Base-by-base conservation (phyloP, 2,797 vertebrate species). In the Myotis findleyi region DNA sequence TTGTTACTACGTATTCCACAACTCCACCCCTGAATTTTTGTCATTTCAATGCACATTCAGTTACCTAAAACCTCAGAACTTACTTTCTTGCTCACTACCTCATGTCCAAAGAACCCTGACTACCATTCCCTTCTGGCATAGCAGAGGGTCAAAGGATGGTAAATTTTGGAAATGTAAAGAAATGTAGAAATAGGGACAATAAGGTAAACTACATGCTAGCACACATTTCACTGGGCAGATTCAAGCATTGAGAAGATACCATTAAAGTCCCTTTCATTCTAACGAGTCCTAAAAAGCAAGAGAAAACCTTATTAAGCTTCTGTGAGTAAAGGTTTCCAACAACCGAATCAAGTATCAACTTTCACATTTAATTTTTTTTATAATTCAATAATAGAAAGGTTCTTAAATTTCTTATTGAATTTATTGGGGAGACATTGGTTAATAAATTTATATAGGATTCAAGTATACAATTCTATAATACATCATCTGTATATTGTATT, bases 361-460 rank as follows among this genome's bases (percentile, higher is more conserved):
- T 93, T 80, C 68, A 84, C 80, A 84, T 71, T 75, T 59, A 57
- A 93, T 47, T 77, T 62, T 79, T 57, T 77, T 76, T 76, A 76
- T 51, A 76, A 76, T 33, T 30, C 73, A 76, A 13, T 33, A n/a
- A 49, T 76, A 51, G 47, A 76, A 76, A 33, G 18, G 30, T 76
- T 21, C 21, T 33, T n/a, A 21, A n/a, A 21, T 33, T 76, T 51
- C 51, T 51, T 51, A 76, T 33, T 76, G 30, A 21, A 76, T 76
- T 76, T 51, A 76, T 23, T 33, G 18, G 44, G 30, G 6, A 51
- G 47, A 21, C 47, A 76, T 51, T 76, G 47, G 30, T 51, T 51
- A 76, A 21, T 76, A 51, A 51, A 76, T 21, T 51, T 33, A 33
- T 23, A 76, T 51, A 33, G 73, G 47, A 33, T 76, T 76, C 18